Evolutionary conservation across 2,888 invertebrate species (phyloP).

Genomic region (Germaria angustata): DNA sequence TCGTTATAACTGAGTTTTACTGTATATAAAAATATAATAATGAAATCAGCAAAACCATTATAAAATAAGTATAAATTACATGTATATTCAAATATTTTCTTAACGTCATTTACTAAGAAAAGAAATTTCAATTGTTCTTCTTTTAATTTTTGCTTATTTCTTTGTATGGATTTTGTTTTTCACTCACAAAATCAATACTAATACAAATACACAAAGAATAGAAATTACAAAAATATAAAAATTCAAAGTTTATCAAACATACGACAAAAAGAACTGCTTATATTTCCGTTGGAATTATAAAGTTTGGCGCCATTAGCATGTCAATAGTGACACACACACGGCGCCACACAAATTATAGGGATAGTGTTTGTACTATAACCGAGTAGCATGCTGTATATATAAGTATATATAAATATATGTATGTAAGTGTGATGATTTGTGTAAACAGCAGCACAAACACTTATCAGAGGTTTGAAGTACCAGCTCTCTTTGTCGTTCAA

Average conservation of each 20-base stretch:
- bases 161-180: neutral
- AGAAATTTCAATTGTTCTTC: too few species aligned
- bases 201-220: neutral
- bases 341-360: neutral
- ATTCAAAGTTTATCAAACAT: neutral
- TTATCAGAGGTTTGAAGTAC: neutral
- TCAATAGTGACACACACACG: neutral
- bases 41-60: too few species aligned
- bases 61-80: too few species aligned
- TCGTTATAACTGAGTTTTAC: too few species aligned
- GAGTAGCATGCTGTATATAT: neutral
- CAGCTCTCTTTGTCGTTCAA: neutral
- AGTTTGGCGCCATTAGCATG: neutral
- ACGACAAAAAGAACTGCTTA: neutral
- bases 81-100: too few species aligned
- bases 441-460: neutral
- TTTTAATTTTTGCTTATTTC: too few species aligned
- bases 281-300: neutral
- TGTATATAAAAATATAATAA: too few species aligned
- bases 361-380: neutral
- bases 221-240: neutral
- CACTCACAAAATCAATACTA: neutral
- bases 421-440: slow-evolving; percentile 17
- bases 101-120: too few species aligned
- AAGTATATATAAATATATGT: too few species aligned